A percentile compares a stretch with the other conserved stretches of the same genome.
phyloP scores from a whole-genome alignment of 2,797 vertebrate species.

The Sphenodon punctatus region DNA sequence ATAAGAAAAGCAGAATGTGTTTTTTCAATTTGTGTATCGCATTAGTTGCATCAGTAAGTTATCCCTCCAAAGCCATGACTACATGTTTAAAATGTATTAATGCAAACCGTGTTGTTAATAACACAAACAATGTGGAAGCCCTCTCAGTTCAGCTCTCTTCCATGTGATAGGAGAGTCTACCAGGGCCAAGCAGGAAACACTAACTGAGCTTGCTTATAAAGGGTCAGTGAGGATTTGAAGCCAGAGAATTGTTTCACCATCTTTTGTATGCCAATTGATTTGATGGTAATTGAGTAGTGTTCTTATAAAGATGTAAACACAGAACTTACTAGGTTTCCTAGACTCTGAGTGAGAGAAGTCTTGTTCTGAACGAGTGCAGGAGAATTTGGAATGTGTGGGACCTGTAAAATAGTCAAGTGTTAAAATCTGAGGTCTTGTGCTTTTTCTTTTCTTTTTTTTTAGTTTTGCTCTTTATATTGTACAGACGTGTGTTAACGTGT shows the following conservation, averaged over 20 bases:
- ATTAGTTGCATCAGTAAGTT: background rate
- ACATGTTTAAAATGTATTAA: background rate
- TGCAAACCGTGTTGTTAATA: no score
- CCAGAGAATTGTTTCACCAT: background rate
- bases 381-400: background rate
- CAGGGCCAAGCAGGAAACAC: no score
- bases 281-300: background rate
- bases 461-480: background rate
- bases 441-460: background rate
- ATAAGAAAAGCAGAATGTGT: background rate
- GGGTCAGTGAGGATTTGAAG: no score
- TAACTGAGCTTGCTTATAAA: no score
- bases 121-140: background rate
- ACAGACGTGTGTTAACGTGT: background rate
- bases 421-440: no score
- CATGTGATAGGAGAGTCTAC: no score
- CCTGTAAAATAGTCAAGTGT: background rate
- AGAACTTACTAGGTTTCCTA: background rate
- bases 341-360: background rate
- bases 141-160: no score
- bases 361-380: no score
- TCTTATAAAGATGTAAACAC: no score
- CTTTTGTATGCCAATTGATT: background rate
- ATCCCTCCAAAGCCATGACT: background rate
- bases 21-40: background rate